Evolutionary conservation across 1,140 invertebrate genomes (phyloP).

Genomic region (Anadara kagoshimensis): DNA sequence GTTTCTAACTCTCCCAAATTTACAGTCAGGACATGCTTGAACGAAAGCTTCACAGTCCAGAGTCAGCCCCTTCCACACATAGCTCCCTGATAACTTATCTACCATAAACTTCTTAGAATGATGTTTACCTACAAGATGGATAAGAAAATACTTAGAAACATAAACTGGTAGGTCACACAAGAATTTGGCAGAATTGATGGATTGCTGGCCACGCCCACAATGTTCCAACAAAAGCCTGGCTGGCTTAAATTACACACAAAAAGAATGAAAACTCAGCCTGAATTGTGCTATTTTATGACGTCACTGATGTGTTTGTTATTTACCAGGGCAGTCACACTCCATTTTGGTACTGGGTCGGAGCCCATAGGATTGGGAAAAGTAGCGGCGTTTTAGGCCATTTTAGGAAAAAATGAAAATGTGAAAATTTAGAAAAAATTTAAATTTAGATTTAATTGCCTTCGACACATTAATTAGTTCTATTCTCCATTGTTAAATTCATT

Average conservation of each 20-base stretch:
- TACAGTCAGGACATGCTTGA: constrained; percentile 46
- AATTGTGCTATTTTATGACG: neutral
- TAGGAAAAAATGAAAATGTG: too few relatives aligned
- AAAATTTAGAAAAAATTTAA: too few relatives aligned
- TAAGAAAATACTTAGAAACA: neutral
- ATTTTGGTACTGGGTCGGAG: too few relatives aligned
- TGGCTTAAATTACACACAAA: too few relatives aligned
- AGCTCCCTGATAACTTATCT: constrained; percentile 32
- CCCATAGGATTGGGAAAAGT: too few relatives aligned
- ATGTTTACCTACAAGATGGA: constrained; percentile 3
- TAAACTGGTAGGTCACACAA: too few relatives aligned
- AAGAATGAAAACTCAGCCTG: neutral
- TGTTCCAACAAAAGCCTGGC: too few relatives aligned
- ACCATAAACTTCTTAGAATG: constrained; percentile 1
- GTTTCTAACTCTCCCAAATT: constrained; percentile 16
- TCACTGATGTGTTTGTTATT: neutral
- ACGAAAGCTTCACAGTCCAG: constrained; percentile 48
- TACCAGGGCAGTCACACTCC: too few relatives aligned
- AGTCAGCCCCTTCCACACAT: constrained; percentile 50
- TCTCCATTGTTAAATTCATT: too few relatives aligned
- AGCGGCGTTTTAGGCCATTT: too few relatives aligned
- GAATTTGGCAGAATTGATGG: neutral
- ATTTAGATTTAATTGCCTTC: too few relatives aligned
- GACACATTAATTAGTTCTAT: too few relatives aligned
- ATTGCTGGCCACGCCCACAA: neutral